phyloP scores from a whole-genome alignment of 2,888 invertebrate species.

The Coleophora deauratella region DNA sequence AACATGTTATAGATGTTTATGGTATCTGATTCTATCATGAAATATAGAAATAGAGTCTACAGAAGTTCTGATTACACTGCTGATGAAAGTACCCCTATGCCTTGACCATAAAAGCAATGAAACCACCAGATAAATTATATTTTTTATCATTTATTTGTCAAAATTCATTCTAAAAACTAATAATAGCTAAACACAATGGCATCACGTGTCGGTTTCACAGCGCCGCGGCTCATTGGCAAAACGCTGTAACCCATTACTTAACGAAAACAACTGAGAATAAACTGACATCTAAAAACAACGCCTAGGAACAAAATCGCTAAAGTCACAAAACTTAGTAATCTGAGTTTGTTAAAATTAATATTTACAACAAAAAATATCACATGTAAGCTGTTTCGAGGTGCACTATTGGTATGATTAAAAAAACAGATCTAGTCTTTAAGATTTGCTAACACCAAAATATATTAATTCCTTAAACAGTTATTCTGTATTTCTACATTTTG shows the following conservation, averaged over 20 bases:
- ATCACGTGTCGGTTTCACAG: conserved; percentile 21
- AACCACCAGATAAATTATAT: conserved; percentile 23
- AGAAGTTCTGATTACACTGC: too few relatives aligned
- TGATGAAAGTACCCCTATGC: too few relatives aligned
- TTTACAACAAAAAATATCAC: conserved; percentile 35
- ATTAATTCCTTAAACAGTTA: too few relatives aligned
- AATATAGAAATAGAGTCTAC: too few relatives aligned
- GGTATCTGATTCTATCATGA: too few relatives aligned
- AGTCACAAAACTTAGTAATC: conserved; percentile 9
- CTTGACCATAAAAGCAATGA: too few relatives aligned
- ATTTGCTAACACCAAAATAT: conserved; percentile 1
- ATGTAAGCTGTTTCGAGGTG: conserved; percentile 21
- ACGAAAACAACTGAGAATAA: conserved; percentile 22
- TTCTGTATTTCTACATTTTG: neutral
- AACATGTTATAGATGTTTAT: too few relatives aligned
- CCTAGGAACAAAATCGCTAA: conserved; percentile 35
- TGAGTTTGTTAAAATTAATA: conserved; percentile 13
- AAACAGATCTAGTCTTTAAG: conserved; percentile 3
- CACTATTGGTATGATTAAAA: neutral
- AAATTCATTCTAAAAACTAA: conserved; percentile 37
- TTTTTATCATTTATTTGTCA: conserved; percentile 46
- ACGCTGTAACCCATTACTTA: conserved; percentile 14
- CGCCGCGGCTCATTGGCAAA: conserved; percentile 18
- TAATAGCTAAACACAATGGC: conserved; percentile 28
- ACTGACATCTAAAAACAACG: conserved; percentile 23